A percentile compares a stretch with the other conserved stretches of the same genome.
Evolutionary conservation across 2,888 invertebrate genomes (phyloP).

Genomic region (Patella ulyssiponensis): DNA sequence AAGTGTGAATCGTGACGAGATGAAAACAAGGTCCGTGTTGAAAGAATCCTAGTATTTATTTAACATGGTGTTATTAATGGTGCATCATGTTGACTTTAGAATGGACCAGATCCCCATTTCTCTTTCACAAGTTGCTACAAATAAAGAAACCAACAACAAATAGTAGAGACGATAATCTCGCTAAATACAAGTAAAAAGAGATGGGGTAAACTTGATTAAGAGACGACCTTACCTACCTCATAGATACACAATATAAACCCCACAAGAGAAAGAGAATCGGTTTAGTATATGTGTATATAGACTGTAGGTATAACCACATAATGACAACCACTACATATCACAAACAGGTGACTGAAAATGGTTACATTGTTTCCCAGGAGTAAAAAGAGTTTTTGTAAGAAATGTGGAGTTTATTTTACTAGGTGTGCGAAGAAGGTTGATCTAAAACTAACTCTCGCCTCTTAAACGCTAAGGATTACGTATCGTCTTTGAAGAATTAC

Average conservation of each 20-base stretch:
- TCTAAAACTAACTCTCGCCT: not conserved
- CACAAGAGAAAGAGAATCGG: not conserved
- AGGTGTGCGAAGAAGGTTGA: slow-evolving; percentile 3
- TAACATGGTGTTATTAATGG: slow-evolving; percentile 12
- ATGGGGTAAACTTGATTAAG: not conserved
- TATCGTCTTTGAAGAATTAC: slow-evolving; percentile 1
- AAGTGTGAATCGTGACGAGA: slow-evolving; percentile 7
- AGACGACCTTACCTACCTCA: not conserved
- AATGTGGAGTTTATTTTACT: not conserved
- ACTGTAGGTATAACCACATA: too few relatives aligned
- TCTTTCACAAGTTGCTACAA: slow-evolving; percentile 6
- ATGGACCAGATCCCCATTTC: not conserved
- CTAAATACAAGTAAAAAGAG: slow-evolving; percentile 9
- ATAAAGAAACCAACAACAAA: slow-evolving; percentile 9
- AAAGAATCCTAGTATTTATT: slow-evolving; percentile 3
- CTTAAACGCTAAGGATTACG: slow-evolving; percentile 9
- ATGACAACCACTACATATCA: not conserved
- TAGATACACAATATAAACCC: not conserved
- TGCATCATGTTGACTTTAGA: slow-evolving; percentile 5
- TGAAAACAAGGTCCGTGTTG: not conserved
- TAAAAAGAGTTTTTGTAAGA: not conserved
- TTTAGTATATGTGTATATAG: not conserved
- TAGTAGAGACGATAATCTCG: not conserved
- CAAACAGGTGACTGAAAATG: slow-evolving; percentile 3
- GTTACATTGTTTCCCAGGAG: not conserved